Base-by-base conservation (phyloP, 2,797 vertebrate genomes). In the Bovichtus diacanthus region DNA sequence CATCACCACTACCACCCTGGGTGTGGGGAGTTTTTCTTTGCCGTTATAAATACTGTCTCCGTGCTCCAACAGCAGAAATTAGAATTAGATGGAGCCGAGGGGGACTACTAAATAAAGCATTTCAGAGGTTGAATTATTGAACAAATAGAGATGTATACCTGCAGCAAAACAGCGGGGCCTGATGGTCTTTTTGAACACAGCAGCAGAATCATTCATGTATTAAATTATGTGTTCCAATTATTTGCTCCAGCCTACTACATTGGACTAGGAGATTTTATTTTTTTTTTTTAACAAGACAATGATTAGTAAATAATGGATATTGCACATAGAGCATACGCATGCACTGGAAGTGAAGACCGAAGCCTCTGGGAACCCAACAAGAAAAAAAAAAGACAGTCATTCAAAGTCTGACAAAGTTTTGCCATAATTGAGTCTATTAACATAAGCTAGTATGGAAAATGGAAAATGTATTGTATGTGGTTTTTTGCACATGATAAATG, bases 71-170 rank as follows among this genome's bases (percentile, higher is more conserved):
- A 83, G 73, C 69, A 89, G 79, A 81, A 80, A 83, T 74, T 87
- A 78, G 85, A 93, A 84, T 86, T 76, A 81, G 83, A 84, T 64
- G 58, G 62, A 78, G 84, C 81, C 70, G 10, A 77, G 66, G 88
- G 81, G 80, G 44, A 88, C 80, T 86, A 69, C 85, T 90, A 91
- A 94, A 93, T 89, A 92, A 93, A 90, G 87, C 58, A 87, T 93
- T 90, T 87, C 27, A 27, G 38, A 44, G 21, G 68, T 23, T 93
- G 80, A 93, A 93, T 94, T 92, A 94, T 93, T 94, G 85, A 93
- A 85, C 76, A 90, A 87, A 91, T 82, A 81, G 83, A 90, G 84
- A 89, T 93, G 90, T 92, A 87, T 78, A 93, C 90, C 92, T 94
- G 87, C 79, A 89, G 91, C 84, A 80, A 90, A 89, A 90, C 73